Evolutionary conservation across 2,888 invertebrate genomes (phyloP), one percentile per base, ranked within the genome.

Genomic region (Drosophila paramelanica): DNA sequence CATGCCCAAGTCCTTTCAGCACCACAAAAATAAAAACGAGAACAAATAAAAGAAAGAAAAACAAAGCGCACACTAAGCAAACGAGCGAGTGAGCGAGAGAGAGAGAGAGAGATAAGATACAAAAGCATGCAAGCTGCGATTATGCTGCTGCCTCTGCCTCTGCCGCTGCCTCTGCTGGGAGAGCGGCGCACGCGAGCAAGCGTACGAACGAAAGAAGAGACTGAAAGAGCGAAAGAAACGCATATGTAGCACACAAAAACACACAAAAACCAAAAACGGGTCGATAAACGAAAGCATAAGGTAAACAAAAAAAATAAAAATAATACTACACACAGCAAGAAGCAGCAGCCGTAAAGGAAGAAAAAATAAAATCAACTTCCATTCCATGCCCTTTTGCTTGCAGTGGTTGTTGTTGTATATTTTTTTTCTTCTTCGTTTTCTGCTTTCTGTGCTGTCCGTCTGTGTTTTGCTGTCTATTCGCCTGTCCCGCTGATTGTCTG

Each of bases 251-350:
- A 79, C 81, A 84, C 80, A 80, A 69, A 76, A 79, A 82, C 73
- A 84, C 74, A 79, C 76, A 72, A 76, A 73, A 74, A 73, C 81
- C 65, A 68, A 71, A 73, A 83, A 88, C 83, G 88, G 83, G 83
- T 83, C 83, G 83, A 83, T 83, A 83, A 83, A 83, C 87, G 83
- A 83, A 88, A 83, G 83, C 83, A 83, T 83, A 83, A 83, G 86
- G 88, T 88, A 83, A 83, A 83, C 88, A 83, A 88, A 88, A 83
- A 66, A 71, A 88, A 88, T 87, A 66, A 71, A 69, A 73, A 31
- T 64, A 71, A 75, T 68, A 74, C 55, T 38, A 66, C 50, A 72
- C 55, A 49, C 43, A 36, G 59, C 45, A 65, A 55, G 76, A 61
- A 81, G 70, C 79, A 85, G 66, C 67, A 73, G 58, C 68, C 73